Conservation (phyloP, 2,888 invertebrate genomes). For the Acanthoscelides obtectus region DNA sequence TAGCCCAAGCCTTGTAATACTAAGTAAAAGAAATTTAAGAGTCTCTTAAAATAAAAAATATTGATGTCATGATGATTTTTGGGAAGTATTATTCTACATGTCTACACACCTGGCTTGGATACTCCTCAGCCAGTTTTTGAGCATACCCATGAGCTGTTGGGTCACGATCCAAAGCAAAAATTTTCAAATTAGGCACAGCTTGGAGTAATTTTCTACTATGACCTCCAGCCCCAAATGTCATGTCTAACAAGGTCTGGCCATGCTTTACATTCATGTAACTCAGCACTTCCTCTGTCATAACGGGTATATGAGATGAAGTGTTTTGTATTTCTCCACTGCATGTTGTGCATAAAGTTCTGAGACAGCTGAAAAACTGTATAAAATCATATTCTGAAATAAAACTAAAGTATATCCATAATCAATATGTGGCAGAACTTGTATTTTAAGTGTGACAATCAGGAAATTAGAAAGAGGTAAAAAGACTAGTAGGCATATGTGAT, state of each 20-base stretch:
- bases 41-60: too few species aligned
- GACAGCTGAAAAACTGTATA: conserved; percentile 1
- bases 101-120: conserved; percentile 56
- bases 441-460: too few species aligned
- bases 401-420: too few species aligned
- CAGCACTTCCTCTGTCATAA: conserved; percentile 68
- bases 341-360: conserved; percentile 23
- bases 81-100: too few species aligned
- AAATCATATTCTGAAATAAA: not conserved
- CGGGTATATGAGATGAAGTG: conserved; percentile 62
- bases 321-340: conserved; percentile 9
- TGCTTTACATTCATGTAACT: conserved; percentile 59
- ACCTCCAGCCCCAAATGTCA: conserved; percentile 96
- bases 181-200: conserved; percentile 56
- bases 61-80: too few species aligned
- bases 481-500: too few species aligned
- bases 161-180: conserved; percentile 86
- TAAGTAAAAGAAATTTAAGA: too few species aligned
- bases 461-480: too few species aligned
- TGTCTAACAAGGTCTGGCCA: conserved; percentile 73
- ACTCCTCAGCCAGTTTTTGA: conserved; percentile 58
- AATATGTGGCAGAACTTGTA: too few species aligned
- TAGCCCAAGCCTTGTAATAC: too few species aligned
- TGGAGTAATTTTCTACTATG: conserved; percentile 75
- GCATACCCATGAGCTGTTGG: conserved; percentile 72